A percentile compares a stretch with the other conserved stretches of the same genome.
Conservation (phyloP, 2,888 invertebrate species). For the Margaritifera margaritifera region DNA sequence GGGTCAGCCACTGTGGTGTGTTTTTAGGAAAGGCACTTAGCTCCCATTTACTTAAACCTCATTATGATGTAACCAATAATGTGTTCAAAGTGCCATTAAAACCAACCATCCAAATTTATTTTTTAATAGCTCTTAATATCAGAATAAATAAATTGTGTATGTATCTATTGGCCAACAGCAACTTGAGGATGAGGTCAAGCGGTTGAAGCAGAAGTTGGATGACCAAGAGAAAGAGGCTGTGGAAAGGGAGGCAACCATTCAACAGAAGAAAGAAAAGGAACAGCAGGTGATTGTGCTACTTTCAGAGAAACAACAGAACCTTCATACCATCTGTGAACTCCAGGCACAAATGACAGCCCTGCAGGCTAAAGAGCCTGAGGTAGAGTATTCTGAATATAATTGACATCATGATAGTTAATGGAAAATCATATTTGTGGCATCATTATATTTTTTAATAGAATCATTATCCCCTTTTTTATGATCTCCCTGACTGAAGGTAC, state of each 20-base stretch:
- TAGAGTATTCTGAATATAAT: slow-evolving; percentile 13
- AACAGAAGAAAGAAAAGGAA: slow-evolving; percentile 21
- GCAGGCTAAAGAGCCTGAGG: slow-evolving; percentile 58
- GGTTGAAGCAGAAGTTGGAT: slow-evolving; percentile 26
- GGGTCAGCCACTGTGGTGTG: too few relatives aligned
- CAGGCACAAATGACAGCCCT: slow-evolving; percentile 51
- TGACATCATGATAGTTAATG: too few relatives aligned
- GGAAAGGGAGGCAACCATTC: slow-evolving; percentile 18
- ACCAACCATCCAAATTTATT: too few relatives aligned
- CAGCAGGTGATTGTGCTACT: slow-evolving; percentile 31
- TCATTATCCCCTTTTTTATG: too few relatives aligned
- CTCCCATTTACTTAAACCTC: too few relatives aligned
- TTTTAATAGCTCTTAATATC: neutral
- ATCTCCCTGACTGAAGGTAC: too few relatives aligned
- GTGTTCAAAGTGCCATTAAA: too few relatives aligned
- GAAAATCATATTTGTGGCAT: too few relatives aligned
- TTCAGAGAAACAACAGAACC: slow-evolving; percentile 38
- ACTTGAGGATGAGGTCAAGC: slow-evolving; percentile 51
- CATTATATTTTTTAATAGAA: too few relatives aligned
- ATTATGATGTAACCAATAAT: too few relatives aligned
- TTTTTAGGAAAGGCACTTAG: too few relatives aligned
- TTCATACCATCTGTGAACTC: slow-evolving; percentile 41
- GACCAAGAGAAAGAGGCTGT: slow-evolving; percentile 38
- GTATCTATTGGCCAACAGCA: slow-evolving; percentile 28
- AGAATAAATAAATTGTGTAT: neutral